These are phyloP conservation scores for Rotaria socialis DNA, from an alignment of 2,888 invertebrate genomes.

Conservation along the genomic window DNA sequence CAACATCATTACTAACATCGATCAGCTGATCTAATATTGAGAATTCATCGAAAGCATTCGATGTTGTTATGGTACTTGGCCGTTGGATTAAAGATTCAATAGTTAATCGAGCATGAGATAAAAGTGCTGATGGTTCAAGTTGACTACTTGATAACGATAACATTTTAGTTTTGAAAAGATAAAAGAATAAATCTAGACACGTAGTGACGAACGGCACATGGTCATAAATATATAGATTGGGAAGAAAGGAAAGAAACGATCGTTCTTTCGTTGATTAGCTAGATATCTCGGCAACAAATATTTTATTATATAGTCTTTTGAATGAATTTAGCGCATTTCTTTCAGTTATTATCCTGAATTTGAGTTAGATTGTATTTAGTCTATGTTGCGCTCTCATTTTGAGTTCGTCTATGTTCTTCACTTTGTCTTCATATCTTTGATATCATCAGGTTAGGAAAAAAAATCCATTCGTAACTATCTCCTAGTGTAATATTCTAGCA, in stretches of 20 bases:
- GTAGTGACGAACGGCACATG: neutral
- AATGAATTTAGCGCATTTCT: neutral
- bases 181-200: neutral
- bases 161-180: neutral
- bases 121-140: constrained; percentile 7
- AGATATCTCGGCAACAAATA: too few relatives aligned
- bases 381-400: constrained; percentile 4
- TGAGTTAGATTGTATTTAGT: neutral
- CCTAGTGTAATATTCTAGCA: neutral
- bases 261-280: too few relatives aligned
- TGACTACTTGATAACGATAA: neutral
- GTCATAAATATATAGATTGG: neutral
- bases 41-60: neutral
- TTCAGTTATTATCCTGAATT: neutral
- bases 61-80: neutral
- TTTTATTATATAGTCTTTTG: too few relatives aligned
- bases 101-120: neutral
- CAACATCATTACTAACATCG: constrained; percentile 12
- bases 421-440: neutral
- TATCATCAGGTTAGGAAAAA: neutral
- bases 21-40: neutral
- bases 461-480: neutral
- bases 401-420: neutral
- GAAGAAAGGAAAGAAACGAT: neutral
- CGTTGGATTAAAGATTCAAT: neutral